Conservation (phyloP, 2,888 invertebrate species). For the Anagyrus pseudococci region DNA sequence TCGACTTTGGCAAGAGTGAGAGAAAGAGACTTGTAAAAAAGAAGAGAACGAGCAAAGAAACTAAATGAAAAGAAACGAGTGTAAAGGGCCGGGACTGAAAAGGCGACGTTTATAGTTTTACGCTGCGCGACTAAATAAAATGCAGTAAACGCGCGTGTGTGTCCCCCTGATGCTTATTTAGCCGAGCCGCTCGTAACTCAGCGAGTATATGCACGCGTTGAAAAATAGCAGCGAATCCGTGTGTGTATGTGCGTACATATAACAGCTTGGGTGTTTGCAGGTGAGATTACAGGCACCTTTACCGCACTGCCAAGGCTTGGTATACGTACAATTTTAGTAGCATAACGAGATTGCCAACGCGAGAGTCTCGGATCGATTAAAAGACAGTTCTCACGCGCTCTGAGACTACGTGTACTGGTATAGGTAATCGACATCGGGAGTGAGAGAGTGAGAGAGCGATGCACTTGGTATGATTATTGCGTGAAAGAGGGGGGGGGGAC, state of each 20-base stretch:
- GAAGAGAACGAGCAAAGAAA: background rate
- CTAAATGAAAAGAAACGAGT: no score
- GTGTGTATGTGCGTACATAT: no score
- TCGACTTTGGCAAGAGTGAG: conserved; percentile 7
- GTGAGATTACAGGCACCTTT: no score
- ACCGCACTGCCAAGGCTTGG: background rate
- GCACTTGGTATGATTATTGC: background rate
- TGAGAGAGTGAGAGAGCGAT: background rate
- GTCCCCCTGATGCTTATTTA: conserved; percentile 16
- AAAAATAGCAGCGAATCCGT: no score
- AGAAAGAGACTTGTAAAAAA: conserved; percentile 1
- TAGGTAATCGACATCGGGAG: background rate
- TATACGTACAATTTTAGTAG: conserved; percentile 24
- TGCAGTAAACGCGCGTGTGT: conserved; percentile 10
- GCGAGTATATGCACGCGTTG: background rate
- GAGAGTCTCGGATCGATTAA: conserved; percentile 20
- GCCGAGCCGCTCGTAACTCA: conserved; percentile 9
- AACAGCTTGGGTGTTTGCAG: no score
- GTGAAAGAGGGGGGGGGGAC: background rate
- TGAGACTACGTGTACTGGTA: background rate
- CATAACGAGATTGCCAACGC: conserved; percentile 27
- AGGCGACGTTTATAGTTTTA: conserved; percentile 24
- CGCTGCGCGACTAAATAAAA: background rate
- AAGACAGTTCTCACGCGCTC: conserved; percentile 31
- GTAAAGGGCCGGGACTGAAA: no score